A percentile compares a stretch with the other conserved stretches of the same genome.
These are phyloP conservation scores for Cyprinodon tularosa DNA, from an alignment of 2,113 vertebrate genomes.

Conservation along the genomic window DNA sequence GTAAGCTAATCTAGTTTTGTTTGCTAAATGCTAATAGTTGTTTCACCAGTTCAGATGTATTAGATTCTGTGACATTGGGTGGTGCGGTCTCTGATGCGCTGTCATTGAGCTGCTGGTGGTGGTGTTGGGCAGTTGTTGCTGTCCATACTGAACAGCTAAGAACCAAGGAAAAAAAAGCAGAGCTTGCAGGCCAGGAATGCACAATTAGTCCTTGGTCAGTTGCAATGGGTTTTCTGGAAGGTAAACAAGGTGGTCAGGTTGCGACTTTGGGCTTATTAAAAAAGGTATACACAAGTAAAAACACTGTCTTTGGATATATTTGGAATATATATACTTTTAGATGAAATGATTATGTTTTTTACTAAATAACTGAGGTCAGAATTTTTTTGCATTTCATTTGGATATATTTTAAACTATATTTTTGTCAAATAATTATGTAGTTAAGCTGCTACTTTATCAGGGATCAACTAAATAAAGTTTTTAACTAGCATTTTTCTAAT, in stretches of 20 bases:
- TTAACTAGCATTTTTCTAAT: no score
- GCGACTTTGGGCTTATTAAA: constrained; percentile 23
- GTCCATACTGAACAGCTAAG: constrained; percentile 51
- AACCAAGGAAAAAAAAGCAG: background rate
- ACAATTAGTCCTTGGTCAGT: constrained; percentile 59
- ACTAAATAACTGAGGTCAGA: no score
- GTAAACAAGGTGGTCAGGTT: constrained; percentile 38
- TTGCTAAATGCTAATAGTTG: background rate
- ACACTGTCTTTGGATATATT: no score
- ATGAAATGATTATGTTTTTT: no score
- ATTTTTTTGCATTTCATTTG: no score
- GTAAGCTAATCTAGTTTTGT: background rate
- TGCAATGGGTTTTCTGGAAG: constrained; percentile 49
- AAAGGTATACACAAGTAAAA: background rate
- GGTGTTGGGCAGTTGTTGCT: constrained; percentile 38
- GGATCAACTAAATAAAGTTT: no score
- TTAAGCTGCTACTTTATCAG: no score
- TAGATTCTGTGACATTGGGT: constrained; percentile 24
- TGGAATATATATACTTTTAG: no score
- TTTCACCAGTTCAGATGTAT: background rate
- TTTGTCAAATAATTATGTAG: no score
- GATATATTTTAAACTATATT: no score
- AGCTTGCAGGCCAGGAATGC: constrained; percentile 43
- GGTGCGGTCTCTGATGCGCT: constrained; percentile 24
- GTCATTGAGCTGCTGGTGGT: constrained; percentile 52